Percentiles rank a stretch among this genome's conserved stretches.
These are phyloP conservation scores for Axea sp. DNA, from an alignment of 2,888 invertebrate species.

Conservation along the genomic window DNA sequence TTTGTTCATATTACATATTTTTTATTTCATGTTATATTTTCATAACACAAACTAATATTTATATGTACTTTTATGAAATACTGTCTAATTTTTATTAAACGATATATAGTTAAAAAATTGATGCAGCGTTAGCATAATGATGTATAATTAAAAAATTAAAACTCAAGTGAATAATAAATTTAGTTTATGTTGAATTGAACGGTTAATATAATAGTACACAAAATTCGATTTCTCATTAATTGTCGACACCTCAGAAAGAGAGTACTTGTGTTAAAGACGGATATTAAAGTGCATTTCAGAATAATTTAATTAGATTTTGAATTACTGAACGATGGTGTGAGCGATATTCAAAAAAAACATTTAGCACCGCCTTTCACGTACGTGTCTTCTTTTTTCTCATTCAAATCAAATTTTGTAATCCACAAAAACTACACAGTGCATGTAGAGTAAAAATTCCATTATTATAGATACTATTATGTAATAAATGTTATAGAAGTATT, in stretches of 20 bases:
- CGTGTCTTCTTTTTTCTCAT: not conserved
- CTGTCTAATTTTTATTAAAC: too few relatives aligned
- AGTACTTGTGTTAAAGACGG: slow-evolving; percentile 4
- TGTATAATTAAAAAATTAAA: too few relatives aligned
- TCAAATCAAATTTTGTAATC: too few relatives aligned
- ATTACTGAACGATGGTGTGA: slow-evolving; percentile 13
- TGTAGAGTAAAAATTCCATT: not conserved
- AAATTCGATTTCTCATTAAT: slow-evolving; percentile 42
- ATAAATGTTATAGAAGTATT: not conserved
- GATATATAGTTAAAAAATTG: too few relatives aligned
- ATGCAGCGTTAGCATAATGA: too few relatives aligned
- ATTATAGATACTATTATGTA: slow-evolving; percentile 5
- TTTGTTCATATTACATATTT: too few relatives aligned
- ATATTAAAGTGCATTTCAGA: slow-evolving; percentile 43
- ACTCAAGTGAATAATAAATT: slow-evolving; percentile 17
- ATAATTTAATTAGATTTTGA: slow-evolving; percentile 39
- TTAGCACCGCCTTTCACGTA: not conserved
- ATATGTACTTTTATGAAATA: too few relatives aligned
- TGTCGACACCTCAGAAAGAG: slow-evolving; percentile 35
- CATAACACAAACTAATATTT: too few relatives aligned
- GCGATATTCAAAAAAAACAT: slow-evolving; percentile 7
- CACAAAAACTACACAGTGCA: too few relatives aligned
- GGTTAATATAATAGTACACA: slow-evolving; percentile 17
- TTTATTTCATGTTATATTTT: too few relatives aligned
- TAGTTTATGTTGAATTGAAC: slow-evolving; percentile 20